Evolutionary conservation across 2,113 vertebrate genomes (phyloP).

Genomic region (Collichthys lucidus): DNA sequence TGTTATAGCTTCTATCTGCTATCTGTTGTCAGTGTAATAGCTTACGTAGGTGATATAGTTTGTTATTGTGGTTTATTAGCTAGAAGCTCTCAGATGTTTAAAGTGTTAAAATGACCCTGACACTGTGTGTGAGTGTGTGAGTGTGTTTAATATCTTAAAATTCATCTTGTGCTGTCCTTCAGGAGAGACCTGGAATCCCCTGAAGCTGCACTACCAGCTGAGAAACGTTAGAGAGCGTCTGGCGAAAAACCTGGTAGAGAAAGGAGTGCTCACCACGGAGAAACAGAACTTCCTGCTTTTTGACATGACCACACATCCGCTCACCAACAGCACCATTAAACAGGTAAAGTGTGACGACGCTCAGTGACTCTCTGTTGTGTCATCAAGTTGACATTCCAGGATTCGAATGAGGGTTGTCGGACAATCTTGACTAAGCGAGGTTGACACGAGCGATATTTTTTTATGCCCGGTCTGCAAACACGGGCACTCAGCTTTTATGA

Average conservation of each 20-base stretch:
- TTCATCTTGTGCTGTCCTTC: constrained; percentile 12
- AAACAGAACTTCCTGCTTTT: constrained; percentile 99
- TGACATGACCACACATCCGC: constrained; percentile 98
- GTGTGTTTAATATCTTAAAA: background rate
- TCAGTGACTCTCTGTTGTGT: background rate
- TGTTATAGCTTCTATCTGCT: background rate
- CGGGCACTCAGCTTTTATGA: background rate
- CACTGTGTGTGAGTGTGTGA: background rate
- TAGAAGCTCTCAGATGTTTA: background rate
- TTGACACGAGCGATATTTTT: background rate
- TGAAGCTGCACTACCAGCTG: constrained; percentile 97
- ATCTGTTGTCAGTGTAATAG: background rate
- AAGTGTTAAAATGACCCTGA: background rate
- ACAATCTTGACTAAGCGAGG: background rate
- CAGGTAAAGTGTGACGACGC: constrained; percentile 73
- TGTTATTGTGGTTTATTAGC: background rate
- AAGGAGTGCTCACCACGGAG: constrained; percentile 97
- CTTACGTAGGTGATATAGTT: background rate
- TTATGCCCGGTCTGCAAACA: background rate
- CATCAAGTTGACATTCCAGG: background rate
- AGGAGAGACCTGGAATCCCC: constrained; percentile 98
- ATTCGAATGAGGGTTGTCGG: background rate
- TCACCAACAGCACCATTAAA: constrained; percentile 96
- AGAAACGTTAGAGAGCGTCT: constrained; percentile 94
- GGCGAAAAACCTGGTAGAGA: constrained; percentile 98